Percentiles rank a stretch among this genome's conserved stretches.
Evolutionary conservation across 1,140 invertebrate species (phyloP).

Genomic region (Polyergus mexicanus): DNA sequence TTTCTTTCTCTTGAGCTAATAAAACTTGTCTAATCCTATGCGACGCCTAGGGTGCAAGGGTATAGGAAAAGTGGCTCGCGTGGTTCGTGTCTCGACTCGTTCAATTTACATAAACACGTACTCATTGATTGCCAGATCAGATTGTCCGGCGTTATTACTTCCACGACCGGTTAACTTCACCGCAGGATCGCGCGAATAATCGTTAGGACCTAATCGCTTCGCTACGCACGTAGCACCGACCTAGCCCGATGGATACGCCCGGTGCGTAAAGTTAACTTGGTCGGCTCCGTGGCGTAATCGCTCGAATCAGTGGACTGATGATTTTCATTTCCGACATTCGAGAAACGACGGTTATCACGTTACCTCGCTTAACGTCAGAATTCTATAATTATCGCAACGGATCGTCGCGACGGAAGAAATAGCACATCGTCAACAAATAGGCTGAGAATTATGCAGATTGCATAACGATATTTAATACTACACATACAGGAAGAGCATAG

Average conservation of each 20-base stretch:
- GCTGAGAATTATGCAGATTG: conserved; percentile 11
- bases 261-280: conserved; percentile 24
- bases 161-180: conserved; percentile 79
- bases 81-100: conserved; percentile 81
- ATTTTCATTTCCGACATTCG: conserved; percentile 55
- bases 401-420: conserved; percentile 33
- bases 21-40: conserved; percentile 61
- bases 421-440: background rate
- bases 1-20: background rate
- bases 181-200: conserved; percentile 72
- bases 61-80: conserved; percentile 77
- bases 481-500: background rate
- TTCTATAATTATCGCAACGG: conserved; percentile 21
- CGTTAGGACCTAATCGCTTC: conserved; percentile 73
- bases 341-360: conserved; percentile 45
- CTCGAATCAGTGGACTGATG: conserved; percentile 21
- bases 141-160: conserved; percentile 84
- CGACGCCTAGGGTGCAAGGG: conserved; percentile 63
- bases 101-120: conserved; percentile 86
- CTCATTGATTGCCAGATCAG: conserved; percentile 84
- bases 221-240: conserved; percentile 65
- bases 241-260: conserved; percentile 40
- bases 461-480: conserved; percentile 10
- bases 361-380: conserved; percentile 26
- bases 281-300: conserved; percentile 42